Percentiles rank a stretch among this genome's conserved stretches.
These are phyloP conservation scores for Cassiopea andromeda DNA, from an alignment of 30 jellyfish, hydroid and myxozoan genomes.

Conservation along the genomic window DNA sequence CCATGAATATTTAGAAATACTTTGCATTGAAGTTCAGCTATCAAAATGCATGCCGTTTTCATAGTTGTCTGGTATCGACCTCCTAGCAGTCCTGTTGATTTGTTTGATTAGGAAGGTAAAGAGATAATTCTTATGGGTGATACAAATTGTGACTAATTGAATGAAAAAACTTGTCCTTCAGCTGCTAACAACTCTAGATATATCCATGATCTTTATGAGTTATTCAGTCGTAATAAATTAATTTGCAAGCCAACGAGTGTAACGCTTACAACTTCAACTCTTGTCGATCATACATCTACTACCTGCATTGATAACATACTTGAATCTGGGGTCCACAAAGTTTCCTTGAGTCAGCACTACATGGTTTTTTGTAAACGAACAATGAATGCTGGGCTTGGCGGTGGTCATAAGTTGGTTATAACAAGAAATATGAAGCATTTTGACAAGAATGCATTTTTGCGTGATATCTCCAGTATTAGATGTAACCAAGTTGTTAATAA, in stretches of 20 bases:
- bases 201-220: conserved; percentile 22
- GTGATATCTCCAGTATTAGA: conserved; percentile 32
- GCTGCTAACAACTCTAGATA: conserved; percentile 21
- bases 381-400: not conserved
- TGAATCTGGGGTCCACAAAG: not conserved
- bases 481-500: conserved; percentile 36
- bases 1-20: not conserved
- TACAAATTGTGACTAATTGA: not conserved
- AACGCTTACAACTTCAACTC: not conserved
- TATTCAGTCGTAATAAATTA: not conserved
- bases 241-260: not conserved
- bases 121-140: conserved; percentile 24
- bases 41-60: not conserved
- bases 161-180: not conserved
- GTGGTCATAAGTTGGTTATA: not conserved
- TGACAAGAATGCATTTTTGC: not conserved
- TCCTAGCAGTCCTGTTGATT: not conserved
- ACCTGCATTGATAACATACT: not conserved
- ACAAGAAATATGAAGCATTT: conserved; percentile 4
- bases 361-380: not conserved
- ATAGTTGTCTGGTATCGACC: not conserved
- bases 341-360: conserved; percentile 17
- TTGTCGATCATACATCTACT: conserved; percentile 11
- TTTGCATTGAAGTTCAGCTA: not conserved
- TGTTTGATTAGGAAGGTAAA: conserved; percentile 8